Evolutionary conservation across 2,113 vertebrate genomes (phyloP), one percentile per base, ranked within the genome.

Genomic region (Lonchura striata): DNA sequence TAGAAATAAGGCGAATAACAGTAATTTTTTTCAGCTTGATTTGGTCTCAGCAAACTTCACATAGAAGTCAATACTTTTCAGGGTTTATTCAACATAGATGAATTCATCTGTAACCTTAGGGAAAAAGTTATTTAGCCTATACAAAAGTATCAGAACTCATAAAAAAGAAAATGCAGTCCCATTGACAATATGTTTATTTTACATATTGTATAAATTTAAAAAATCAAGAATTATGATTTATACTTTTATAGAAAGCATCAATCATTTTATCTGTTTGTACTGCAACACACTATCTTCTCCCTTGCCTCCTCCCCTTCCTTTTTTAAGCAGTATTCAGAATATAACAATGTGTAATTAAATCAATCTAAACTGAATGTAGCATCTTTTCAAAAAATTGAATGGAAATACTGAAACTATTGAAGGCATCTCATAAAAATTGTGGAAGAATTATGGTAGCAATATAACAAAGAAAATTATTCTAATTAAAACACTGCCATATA

Each of bases 251-350:
- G n/a, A 68, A 1, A 64, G 4, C 3, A 60, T 22, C 3, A 63
- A 54, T 50, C 1, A 72, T 80, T 64, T 79, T 33, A 57, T 50
- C 21, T 80, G 14, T 52, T 74, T 24, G 37, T 50, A 39, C 7
- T 25, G 53, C 81, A 89, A 65, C 2, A 44, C 2, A 53, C 2
- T 56, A 4, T 52, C 27, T 88, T 69, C 4, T 22, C 15, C 18
- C 11, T 71, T 15, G 9, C 4, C 2, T 4, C 2, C 12, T 9
- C 3, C 4, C 2, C 10, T 49, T 41, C 10, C 28, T 30, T 80
- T 82, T 76, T 46, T 15, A 81, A 64, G 42, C 6, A 30, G 24
- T 75, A 35, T 39, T 69, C 49, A 52, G 21, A 72, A 42, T 71
- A 49, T 13, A 77, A 42, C 2, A 57, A 7, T 28, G 13, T 65